Base-by-base conservation (phyloP, 1,140 invertebrate species). In the Battus philenor region DNA sequence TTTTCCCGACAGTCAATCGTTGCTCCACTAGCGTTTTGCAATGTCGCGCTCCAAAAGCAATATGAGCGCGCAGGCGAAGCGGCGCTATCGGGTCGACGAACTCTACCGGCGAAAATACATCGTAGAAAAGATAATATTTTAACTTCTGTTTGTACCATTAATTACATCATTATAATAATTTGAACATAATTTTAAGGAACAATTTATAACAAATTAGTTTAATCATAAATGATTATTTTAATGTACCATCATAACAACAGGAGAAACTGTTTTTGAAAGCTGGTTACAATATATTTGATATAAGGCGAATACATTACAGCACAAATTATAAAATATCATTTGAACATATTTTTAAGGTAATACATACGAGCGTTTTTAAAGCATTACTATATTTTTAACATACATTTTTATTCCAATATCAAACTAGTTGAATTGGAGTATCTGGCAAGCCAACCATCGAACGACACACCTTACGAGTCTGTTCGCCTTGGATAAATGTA, bases 11-110 rank as follows among this genome's bases (percentile, higher is more conserved):
- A 55, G 22, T 13, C 34, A 45, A 51, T 36, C 46, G 48, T 52
- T 56, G 48, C 67, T 49, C 50, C 55, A 63, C 51, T 56, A 39
- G 53, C 26, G 36, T 73, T 74, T 73, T 68, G 69, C 66, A 74
- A 78, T 71, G 74, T 78, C 63, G 66, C 70, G 69, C 67, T 75
- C 71, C 62, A 75, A 73, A 78, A 77, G 69, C 61, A 71, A 55
- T 50, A 54, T 58, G 54, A 65, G 57, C 58, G 65, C 62, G 65
- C 65, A 65, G 63, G 67, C 67, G 70, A 59, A 38, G 38, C 32
- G 45, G 24, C 44, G 45, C 39, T 46, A 59, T 38, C 36, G 54
- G 73, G 73, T 73, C 73, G 58, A 57, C 55, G 68, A 76, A 70
- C 72, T 65, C 54, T 30, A 51, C 57, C 39, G 47, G 49, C 54